phyloP scores from a whole-genome alignment of 2,888 invertebrate genomes.

The Andrena fulva region DNA sequence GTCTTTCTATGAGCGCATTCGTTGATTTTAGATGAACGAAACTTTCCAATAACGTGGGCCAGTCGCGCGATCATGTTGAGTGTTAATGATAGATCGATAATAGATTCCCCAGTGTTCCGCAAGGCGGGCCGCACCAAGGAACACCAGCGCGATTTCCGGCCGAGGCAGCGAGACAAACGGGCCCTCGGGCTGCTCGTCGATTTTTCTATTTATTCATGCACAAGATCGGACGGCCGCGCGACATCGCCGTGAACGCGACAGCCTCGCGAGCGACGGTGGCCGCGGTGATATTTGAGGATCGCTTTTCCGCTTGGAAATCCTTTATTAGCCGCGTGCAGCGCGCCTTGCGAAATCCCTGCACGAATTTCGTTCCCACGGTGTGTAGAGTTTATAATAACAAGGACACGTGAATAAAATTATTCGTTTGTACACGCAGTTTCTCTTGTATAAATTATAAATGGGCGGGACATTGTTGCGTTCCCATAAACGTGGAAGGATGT shows the following conservation, averaged over 20 bases:
- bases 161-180: too few species aligned
- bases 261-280: constrained; percentile 2
- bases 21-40: constrained; percentile 6
- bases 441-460: constrained; percentile 60
- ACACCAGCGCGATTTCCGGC: neutral
- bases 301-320: constrained; percentile 42
- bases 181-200: neutral
- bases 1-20: constrained; percentile 31
- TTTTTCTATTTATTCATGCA: neutral
- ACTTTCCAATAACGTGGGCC: constrained; percentile 8
- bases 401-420: constrained; percentile 61
- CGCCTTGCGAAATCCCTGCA: constrained; percentile 55
- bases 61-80: constrained; percentile 40
- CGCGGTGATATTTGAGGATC: constrained; percentile 25
- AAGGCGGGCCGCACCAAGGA: constrained; percentile 7
- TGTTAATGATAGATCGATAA: constrained; percentile 18
- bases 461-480: constrained; percentile 45
- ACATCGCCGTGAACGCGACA: neutral
- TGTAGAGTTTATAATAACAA: constrained; percentile 61
- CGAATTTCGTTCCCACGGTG: constrained; percentile 61
- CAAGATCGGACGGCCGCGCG: neutral
- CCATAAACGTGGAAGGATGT: constrained; percentile 41
- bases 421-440: constrained; percentile 60
- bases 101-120: constrained; percentile 25
- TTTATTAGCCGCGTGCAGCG: constrained; percentile 19